Conservation (phyloP, 2,888 invertebrate species). For the Pristionchus maxplancki region DNA sequence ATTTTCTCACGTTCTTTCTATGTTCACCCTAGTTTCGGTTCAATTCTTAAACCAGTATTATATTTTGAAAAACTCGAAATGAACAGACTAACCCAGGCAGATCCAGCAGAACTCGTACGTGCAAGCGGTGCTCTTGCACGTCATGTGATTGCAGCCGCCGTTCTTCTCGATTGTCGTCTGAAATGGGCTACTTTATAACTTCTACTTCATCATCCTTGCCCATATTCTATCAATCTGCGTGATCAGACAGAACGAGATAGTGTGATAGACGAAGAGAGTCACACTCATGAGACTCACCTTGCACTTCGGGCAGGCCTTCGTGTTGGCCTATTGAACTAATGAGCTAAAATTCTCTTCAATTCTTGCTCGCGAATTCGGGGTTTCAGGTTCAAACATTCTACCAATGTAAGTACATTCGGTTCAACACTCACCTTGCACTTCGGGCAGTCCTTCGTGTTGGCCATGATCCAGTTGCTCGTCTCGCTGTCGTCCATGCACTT, state of each 20-base stretch:
- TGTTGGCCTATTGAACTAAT: no score
- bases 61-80: constrained; percentile 83
- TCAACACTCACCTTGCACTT: constrained; percentile 87
- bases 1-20: not conserved
- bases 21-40: not conserved
- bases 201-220: no score
- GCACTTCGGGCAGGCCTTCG: no score
- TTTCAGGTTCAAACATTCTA: no score
- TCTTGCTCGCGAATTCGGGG: no score
- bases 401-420: not conserved
- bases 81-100: constrained; percentile 98
- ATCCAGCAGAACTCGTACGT: constrained; percentile 99
- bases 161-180: constrained; percentile 84
- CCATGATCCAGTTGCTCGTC: constrained; percentile 99
- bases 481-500: constrained; percentile 99
- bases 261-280: no score
- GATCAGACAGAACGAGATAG: no score
- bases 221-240: no score
- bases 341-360: no score
- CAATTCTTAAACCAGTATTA: constrained; percentile 51
- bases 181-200: not conserved
- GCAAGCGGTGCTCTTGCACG: constrained; percentile 97
- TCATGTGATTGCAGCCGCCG: constrained; percentile 99
- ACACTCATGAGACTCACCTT: no score
- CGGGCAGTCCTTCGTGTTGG: constrained; percentile 99